Base-by-base conservation (phyloP, 2,888 invertebrate species). In the Eristalinus aeneus region DNA sequence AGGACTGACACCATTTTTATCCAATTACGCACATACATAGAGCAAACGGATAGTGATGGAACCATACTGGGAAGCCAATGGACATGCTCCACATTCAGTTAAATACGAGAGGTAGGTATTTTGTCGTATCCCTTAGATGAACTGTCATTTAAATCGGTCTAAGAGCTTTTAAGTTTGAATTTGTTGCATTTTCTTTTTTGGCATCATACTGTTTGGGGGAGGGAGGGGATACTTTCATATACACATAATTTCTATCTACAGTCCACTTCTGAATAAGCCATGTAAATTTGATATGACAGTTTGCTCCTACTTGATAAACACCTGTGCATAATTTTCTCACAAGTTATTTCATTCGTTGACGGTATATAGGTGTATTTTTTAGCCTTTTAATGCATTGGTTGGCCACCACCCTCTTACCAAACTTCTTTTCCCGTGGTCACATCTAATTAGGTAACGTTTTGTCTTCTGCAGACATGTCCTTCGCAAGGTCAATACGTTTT, bases 51-150 rank as follows among this genome's bases (percentile, higher is more conserved):
- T 88, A 83, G 79, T 80, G 76, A 92, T 93, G 93, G 93, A 93
- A 88, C 91, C 92, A 86, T 93, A 91, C 89, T 92, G 92, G 93
- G 93, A 92, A 88, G 89, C 92, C 78, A 92, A 92, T 88, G 92
- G 92, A 89, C 92, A 92, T 90, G 91, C 91, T 89, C 90, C 92
- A 89, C 93, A 93, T 91, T 91, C 92, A 89, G 93, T 93, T 88
- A 93, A 93, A 90, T 93, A 92, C 89, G 93, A 93, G 90, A 93
- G 92, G 93, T 92, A 90, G 90, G 91, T 91, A 90, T 85, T 76
- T 58, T 65, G 75, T 76, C 69, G 78, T 77, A 83, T 78, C 67
- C 60, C 36, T 73, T 60, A 60, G 71, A 68, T 56, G 64, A 77
- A 76, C 67, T 77, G 65, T 46, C 56, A 78, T 63, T 46, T 32